These are phyloP conservation scores for Prinia subflava DNA, from an alignment of 2,113 vertebrate species.

Conservation along the genomic window DNA sequence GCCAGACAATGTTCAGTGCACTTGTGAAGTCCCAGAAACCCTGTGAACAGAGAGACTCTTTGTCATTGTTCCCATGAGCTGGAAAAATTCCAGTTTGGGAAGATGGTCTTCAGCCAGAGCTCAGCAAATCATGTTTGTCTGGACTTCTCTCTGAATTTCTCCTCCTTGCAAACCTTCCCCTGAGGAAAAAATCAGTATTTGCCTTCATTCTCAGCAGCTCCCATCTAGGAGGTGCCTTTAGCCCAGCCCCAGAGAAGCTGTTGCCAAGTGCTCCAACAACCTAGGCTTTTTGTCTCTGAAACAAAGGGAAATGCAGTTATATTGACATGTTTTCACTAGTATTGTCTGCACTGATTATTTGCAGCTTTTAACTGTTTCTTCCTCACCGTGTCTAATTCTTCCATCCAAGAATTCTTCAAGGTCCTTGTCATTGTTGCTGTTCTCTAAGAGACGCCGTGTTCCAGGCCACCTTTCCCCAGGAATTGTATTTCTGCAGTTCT, in stretches of 20 bases:
- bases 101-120: neutral
- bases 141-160: neutral
- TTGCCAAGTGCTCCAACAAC: neutral
- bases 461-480: neutral
- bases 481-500: neutral
- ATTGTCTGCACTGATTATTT: neutral
- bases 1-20: neutral
- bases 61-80: neutral
- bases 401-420: neutral
- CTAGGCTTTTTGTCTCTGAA: neutral
- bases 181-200: neutral
- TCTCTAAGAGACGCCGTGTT: neutral
- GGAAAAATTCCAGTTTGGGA: neutral
- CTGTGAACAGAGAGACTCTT: neutral
- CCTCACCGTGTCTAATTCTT: neutral
- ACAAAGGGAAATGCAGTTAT: neutral
- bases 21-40: neutral
- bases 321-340: neutral
- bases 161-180: neutral
- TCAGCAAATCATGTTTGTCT: neutral
- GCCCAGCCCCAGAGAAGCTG: neutral
- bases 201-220: neutral
- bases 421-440: neutral
- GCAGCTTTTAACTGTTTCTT: neutral
- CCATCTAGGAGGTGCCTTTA: neutral